These are phyloP conservation scores for Characodon lateralis DNA, from an alignment of 2,797 vertebrate species.

Conservation along the genomic window DNA sequence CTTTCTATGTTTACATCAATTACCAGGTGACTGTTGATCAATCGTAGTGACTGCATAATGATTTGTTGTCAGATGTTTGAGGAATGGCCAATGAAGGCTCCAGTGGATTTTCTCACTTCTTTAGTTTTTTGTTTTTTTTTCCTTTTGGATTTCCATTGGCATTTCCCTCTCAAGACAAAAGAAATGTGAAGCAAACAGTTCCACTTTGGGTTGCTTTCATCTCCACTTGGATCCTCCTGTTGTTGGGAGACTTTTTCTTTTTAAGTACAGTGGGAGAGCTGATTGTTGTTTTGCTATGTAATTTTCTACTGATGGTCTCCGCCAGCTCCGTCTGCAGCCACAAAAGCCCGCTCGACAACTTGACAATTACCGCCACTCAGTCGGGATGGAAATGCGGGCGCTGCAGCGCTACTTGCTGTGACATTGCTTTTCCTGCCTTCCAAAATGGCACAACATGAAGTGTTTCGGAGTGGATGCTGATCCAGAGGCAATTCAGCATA, in stretches of 20 bases:
- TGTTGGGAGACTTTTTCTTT: constrained; percentile 71
- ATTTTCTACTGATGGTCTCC: constrained; percentile 80
- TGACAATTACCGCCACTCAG: constrained; percentile 80
- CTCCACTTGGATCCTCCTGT: constrained; percentile 59
- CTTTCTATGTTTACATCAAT: constrained; percentile 89
- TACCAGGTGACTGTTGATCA: constrained; percentile 96
- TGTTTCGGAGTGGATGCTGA: constrained; percentile 46
- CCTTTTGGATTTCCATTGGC: constrained; percentile 57
- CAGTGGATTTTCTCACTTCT: constrained; percentile 65
- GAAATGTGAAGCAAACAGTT: constrained; percentile 57
- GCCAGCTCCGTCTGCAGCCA: constrained; percentile 71
- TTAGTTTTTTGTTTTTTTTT: constrained; percentile 20
- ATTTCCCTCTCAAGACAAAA: constrained; percentile 68
- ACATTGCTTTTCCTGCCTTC: constrained; percentile 49
- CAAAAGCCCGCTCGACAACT: constrained; percentile 78
- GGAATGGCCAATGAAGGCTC: constrained; percentile 68
- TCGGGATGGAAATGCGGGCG: constrained; percentile 63
- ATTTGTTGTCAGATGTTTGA: constrained; percentile 93
- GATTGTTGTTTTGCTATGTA: constrained; percentile 78
- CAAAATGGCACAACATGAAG: constrained; percentile 52
- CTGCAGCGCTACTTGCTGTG: constrained; percentile 48
- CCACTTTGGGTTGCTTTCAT: constrained; percentile 69
- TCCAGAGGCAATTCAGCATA: constrained; percentile 46
- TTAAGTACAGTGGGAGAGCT: constrained; percentile 74
- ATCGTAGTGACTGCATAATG: constrained; percentile 89